Evolutionary conservation across 2,113 vertebrate species (phyloP), one percentile per base, ranked within the genome.

Genomic region (Tragelaphus strepsiceros): DNA sequence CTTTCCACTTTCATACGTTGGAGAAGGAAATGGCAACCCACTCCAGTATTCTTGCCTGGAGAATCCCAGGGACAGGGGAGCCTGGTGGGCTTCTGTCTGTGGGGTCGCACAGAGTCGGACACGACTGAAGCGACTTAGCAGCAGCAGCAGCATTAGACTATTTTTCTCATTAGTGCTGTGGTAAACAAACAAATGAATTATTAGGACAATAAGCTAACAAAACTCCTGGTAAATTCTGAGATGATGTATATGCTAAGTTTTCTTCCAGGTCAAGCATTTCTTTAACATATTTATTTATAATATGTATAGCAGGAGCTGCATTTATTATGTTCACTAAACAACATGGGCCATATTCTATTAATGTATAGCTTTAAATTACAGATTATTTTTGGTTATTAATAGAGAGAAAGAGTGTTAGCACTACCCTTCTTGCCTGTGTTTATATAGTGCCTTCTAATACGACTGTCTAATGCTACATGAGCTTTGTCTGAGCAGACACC

Each of bases 151-250:
- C 86, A 80, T 90, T 97, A 89, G 51, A 97, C 83, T 89, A 87
- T 32, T 96, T 97, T 97, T 89, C 96, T 96, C 84, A 22, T n/a
- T 83, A 84, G 91, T 96, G 86, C 97, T 97, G 91, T 93, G 71
- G n/a, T 0, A 91, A 80, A 85, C 39, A 67, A 95, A 81, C 43
- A 95, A 93, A 85, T 4, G 43, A 53, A 24, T 61, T 59, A 90
- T 77, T 81, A 98, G 4, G 1, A 93, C 90, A 97, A 91, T 54
- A 78, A 87, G 77, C 17, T 96, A 90, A 77, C 56, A 58, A 88
- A 61, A 51, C 7, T 95, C 62, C 80, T 90, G 54, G 64, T 94
- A 94, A 97, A 94, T 96, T 97, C 91, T 94, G 87, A 98, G 81
- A 90, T 71, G 58, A 17, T 91, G 93, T 95, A 49, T 49, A 81